Percentiles rank a stretch among this genome's conserved stretches.
Conservation (phyloP, 2,797 vertebrate species). For the Betta splendens region DNA sequence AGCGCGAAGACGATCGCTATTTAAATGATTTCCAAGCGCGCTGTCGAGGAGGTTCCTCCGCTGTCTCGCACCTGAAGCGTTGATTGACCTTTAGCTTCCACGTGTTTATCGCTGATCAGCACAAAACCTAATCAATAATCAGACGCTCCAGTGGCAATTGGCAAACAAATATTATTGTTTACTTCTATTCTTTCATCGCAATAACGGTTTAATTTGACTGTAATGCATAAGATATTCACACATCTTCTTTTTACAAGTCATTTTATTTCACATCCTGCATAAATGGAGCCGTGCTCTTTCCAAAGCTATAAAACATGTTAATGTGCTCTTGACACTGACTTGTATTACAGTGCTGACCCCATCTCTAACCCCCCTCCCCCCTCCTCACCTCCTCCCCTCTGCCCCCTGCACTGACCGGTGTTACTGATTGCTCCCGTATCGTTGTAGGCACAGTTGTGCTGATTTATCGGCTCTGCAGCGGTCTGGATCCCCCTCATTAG, state of each 20-base stretch:
- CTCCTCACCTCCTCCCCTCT: neutral
- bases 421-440: conserved; percentile 72
- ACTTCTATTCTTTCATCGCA: conserved; percentile 22
- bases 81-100: conserved; percentile 65
- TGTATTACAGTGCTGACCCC: conserved; percentile 34
- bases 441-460: conserved; percentile 73
- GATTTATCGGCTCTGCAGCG: conserved; percentile 78
- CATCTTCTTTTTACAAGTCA: neutral
- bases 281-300: conserved; percentile 22
- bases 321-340: conserved; percentile 64
- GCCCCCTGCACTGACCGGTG: conserved; percentile 55
- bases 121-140: conserved; percentile 64
- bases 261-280: conserved; percentile 3
- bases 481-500: conserved; percentile 82
- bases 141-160: conserved; percentile 36
- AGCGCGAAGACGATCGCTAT: too few relatives aligned
- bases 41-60: conserved; percentile 27
- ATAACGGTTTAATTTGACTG: too few relatives aligned
- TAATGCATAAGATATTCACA: conserved; percentile 6
- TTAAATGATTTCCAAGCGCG: conserved; percentile 42
- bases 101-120: conserved; percentile 67
- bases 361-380: conserved; percentile 7
- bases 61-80: conserved; percentile 31
- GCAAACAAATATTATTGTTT: conserved; percentile 34
- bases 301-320: conserved; percentile 42